These are phyloP conservation scores for Electrona antarctica DNA, from an alignment of 2,113 vertebrate genomes.

Conservation along the genomic window DNA sequence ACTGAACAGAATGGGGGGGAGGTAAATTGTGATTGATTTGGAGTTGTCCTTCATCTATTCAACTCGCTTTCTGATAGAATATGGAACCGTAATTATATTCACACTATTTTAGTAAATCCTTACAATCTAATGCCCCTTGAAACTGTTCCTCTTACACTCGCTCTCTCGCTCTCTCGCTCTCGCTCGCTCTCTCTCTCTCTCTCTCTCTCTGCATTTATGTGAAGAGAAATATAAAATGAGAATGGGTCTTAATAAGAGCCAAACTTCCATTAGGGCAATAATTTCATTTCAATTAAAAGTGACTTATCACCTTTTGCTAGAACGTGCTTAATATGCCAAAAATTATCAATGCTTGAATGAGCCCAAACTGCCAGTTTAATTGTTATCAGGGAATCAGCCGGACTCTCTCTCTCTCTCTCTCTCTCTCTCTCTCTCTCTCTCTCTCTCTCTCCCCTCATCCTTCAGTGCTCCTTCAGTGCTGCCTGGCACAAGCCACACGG, in stretches of 20 bases:
- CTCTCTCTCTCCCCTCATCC: slow-evolving; percentile 15
- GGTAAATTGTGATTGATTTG: slow-evolving; percentile 87
- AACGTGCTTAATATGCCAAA: slow-evolving; percentile 97
- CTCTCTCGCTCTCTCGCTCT: slow-evolving; percentile 79
- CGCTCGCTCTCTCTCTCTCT: slow-evolving; percentile 70
- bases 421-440: slow-evolving; percentile 9
- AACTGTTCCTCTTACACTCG: slow-evolving; percentile 72
- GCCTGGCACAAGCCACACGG: slow-evolving; percentile 88
- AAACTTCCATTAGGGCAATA: slow-evolving; percentile 96
- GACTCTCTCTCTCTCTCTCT: slow-evolving; percentile 32
- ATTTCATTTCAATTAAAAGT: slow-evolving; percentile 99
- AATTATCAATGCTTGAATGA: slow-evolving; percentile 97
- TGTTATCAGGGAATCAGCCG: slow-evolving; percentile 92
- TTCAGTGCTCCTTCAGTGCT: slow-evolving; percentile 41
- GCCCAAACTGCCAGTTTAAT: slow-evolving; percentile 95
- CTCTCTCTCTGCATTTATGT: slow-evolving; percentile 78
- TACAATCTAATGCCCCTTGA: slow-evolving; percentile 94
- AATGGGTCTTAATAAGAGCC: slow-evolving; percentile 91
- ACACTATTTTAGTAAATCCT: slow-evolving; percentile 94
- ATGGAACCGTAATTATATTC: slow-evolving; percentile 90
- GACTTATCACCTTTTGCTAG: slow-evolving; percentile 98
- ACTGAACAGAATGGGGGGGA: slow-evolving; percentile 84
- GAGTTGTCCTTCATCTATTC: slow-evolving; percentile 86
- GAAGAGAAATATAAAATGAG: slow-evolving; percentile 90
- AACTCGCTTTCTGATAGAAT: slow-evolving; percentile 90